phyloP scores from a whole-genome alignment of 2,888 invertebrate species.

The Nezara viridula region DNA sequence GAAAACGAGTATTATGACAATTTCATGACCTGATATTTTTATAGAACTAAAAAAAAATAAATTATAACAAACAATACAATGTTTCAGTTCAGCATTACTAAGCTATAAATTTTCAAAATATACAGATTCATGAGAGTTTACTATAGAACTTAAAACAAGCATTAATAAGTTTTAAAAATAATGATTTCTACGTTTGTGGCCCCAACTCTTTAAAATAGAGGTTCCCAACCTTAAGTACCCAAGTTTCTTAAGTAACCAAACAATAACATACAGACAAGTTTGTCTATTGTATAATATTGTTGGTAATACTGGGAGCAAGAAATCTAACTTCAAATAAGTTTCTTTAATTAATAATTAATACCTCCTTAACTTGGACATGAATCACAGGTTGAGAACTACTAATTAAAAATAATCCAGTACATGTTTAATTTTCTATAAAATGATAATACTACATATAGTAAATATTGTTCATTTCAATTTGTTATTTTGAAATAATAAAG shows the following conservation, averaged over 20 bases:
- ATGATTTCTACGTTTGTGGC: not conserved
- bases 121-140: not conserved
- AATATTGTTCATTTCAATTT: too few relatives aligned
- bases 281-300: too few relatives aligned
- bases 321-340: not conserved
- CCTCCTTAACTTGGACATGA: too few relatives aligned
- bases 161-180: not conserved
- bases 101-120: too few relatives aligned
- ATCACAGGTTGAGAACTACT: not conserved
- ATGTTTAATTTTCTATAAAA: not conserved
- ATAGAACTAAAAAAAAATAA: not conserved
- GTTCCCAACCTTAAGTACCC: too few relatives aligned
- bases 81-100: too few relatives aligned
- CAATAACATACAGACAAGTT: too few relatives aligned
- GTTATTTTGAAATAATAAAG: too few relatives aligned
- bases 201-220: constrained; percentile 1
- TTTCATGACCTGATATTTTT: not conserved
- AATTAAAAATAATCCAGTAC: not conserved
- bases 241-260: too few relatives aligned
- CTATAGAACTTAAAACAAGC: not conserved
- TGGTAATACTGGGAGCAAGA: not conserved
- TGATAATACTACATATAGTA: too few relatives aligned
- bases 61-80: not conserved
- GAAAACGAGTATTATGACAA: too few relatives aligned
- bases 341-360: not conserved